Evolutionary conservation across 2,113 vertebrate genomes (phyloP).

Genomic region (Scatophagus argus): DNA sequence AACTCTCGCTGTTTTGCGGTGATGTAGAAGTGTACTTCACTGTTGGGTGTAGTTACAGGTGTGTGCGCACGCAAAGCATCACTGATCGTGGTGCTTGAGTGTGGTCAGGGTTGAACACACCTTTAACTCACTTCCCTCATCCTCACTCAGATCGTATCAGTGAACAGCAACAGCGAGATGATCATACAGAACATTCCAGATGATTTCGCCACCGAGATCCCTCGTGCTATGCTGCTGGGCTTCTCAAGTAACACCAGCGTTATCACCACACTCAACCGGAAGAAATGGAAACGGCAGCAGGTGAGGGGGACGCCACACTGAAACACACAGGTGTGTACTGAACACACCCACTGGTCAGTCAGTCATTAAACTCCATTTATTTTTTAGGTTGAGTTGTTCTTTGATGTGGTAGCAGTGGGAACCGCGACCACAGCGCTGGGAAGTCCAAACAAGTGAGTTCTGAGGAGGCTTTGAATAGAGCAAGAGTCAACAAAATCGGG

Average conservation of each 20-base stretch:
- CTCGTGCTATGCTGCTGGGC: conserved; percentile 57
- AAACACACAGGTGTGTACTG: neutral
- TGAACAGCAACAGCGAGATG: conserved; percentile 27
- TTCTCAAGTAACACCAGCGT: conserved; percentile 11
- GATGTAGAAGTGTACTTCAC: no score
- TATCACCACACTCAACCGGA: conserved; percentile 67
- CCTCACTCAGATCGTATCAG: conserved; percentile 70
- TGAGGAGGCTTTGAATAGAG: neutral
- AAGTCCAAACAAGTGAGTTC: conserved; percentile 66
- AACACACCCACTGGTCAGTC: neutral
- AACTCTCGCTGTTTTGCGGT: no score
- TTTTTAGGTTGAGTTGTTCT: conserved; percentile 78
- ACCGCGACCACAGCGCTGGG: conserved; percentile 1
- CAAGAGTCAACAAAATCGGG: neutral
- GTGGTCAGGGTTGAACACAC: neutral
- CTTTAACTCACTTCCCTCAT: neutral
- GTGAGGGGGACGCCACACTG: conserved; percentile 38
- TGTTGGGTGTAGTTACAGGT: no score
- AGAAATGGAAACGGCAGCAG: conserved; percentile 80
- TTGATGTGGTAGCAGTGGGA: conserved; percentile 53
- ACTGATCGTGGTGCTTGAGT: no score
- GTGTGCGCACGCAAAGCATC: no score
- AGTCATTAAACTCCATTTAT: neutral
- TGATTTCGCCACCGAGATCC: conserved; percentile 72
- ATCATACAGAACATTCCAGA: conserved; percentile 79